Evolutionary conservation across 2,113 vertebrate species (phyloP), one percentile per base, ranked within the genome.

Genomic region (Hiodon alosoides): DNA sequence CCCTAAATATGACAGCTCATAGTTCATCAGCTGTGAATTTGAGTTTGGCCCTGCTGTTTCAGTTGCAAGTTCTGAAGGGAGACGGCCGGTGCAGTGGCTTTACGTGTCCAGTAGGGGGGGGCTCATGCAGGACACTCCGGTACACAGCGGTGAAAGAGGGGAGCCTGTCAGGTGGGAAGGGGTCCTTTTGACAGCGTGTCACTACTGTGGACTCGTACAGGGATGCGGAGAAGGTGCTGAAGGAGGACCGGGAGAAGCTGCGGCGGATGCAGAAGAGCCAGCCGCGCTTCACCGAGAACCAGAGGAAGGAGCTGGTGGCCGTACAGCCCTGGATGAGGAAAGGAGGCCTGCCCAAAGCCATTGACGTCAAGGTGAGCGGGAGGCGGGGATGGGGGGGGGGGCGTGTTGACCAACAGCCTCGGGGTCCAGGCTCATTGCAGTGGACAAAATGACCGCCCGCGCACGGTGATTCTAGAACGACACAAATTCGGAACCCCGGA

Each of bases 301-400:
- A 99, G 89, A 93, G 87, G 85, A 94, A 80, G 81, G 96, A 99
- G 82, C 88, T 99, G 77, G 83, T 85, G 6, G 92, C 93, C 17
- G 94, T 95, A 53, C 94, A 98, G 82, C 89, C 95, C 0, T 98
- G 96, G 97, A 87, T 98, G 48, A 92, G 89, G 78, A 90, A 83
- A 53, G 93, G 93, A 57, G 83, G 89, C 72, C 83, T 96, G 70
- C 96, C 95, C 48, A 86, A 89, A 61, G 93, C 92, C 2, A 78
- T 98, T 8, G 87, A 93, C 71, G 82, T 92, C 79, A 90, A 91
- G 14, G 95, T 96, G 89, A 82, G 87, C 8, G 31, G 31, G 31
- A 31, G 31, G 31, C 31, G 31, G 2, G 31, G 31, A 31, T 31
- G 0, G 31, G 31, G 31, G 31, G 31, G 31, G 31, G 31, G 31